Percentiles rank a stretch among this genome's conserved stretches.
phyloP scores from a whole-genome alignment of 2,888 invertebrate genomes.

The Endomychus coccineus region DNA sequence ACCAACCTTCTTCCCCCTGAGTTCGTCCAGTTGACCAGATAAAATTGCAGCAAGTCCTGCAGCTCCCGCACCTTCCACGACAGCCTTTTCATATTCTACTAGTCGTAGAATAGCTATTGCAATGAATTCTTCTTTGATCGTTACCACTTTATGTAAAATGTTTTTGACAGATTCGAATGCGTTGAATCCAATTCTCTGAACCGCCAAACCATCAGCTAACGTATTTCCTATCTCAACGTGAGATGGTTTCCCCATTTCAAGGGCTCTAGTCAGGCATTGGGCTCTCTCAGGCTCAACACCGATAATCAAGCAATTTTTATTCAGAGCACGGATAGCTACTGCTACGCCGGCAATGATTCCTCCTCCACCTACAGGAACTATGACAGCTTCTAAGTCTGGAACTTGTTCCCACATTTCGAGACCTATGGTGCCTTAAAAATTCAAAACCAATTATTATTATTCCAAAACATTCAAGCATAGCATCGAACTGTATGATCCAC shows the following conservation, averaged over 20 bases:
- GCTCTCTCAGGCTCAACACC: conserved; percentile 81
- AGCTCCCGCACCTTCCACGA: conserved; percentile 88
- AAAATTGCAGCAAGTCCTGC: conserved; percentile 78
- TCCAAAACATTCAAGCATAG: too few relatives aligned
- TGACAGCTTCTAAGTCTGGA: conserved; percentile 71
- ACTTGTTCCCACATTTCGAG: conserved; percentile 84
- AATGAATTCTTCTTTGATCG: conserved; percentile 67
- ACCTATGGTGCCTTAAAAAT: conserved; percentile 67
- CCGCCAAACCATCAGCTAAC: conserved; percentile 81
- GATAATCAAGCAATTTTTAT: conserved; percentile 70
- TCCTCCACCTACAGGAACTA: conserved; percentile 87
- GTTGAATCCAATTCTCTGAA: conserved; percentile 81
- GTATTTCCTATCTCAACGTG: conserved; percentile 63
- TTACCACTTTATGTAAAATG: conserved; percentile 67
- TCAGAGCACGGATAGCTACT: conserved; percentile 73
- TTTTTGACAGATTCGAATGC: conserved; percentile 67
- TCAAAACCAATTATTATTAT: too few relatives aligned
- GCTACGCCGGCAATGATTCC: conserved; percentile 83
- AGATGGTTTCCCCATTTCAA: conserved; percentile 61
- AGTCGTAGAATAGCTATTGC: conserved; percentile 72
- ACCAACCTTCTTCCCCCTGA: conserved; percentile 77
- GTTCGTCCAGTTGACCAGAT: conserved; percentile 70
- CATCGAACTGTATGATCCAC: too few relatives aligned
- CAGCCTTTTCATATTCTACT: conserved; percentile 79
- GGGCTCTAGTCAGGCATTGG: conserved; percentile 68